Percentiles rank a stretch among this genome's conserved stretches.
Conservation (phyloP, 2,888 invertebrate genomes). For the Homarus gammarus region DNA sequence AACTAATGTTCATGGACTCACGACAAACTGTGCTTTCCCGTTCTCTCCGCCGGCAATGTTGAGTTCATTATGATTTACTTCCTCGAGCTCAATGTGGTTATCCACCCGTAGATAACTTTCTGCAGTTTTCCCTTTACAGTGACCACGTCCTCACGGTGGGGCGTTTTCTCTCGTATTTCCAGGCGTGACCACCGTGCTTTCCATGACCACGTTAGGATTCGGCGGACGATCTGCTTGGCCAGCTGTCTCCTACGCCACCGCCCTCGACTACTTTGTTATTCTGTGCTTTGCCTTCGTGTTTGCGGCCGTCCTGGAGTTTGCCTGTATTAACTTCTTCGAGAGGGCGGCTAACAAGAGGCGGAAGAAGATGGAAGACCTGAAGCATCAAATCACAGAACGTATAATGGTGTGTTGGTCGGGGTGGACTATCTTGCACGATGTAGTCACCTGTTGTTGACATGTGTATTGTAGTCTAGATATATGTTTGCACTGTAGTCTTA, state of each 20-base stretch:
- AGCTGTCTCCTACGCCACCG: constrained; percentile 83
- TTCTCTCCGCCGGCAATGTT: constrained; percentile 84
- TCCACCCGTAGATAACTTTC: constrained; percentile 19
- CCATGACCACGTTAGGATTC: constrained; percentile 84
- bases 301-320: constrained; percentile 84
- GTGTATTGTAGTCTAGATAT: not conserved
- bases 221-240: constrained; percentile 83
- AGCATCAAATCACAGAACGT: constrained; percentile 69
- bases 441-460: not conserved
- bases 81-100: constrained; percentile 76
- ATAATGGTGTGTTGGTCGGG: constrained; percentile 66
- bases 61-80: constrained; percentile 84
- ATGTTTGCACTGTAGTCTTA: not conserved
- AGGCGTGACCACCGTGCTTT: constrained; percentile 84
- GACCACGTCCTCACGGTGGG: constrained; percentile 59
- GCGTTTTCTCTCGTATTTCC: constrained; percentile 70
- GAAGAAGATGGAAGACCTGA: constrained; percentile 73
- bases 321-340: constrained; percentile 83
- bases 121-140: constrained; percentile 34
- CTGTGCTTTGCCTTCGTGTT: constrained; percentile 84
- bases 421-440: not conserved
- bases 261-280: constrained; percentile 84
- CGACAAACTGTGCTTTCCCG: constrained; percentile 83
- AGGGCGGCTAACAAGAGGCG: constrained; percentile 75
- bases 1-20: constrained; percentile 83